Conservation (phyloP, 2,113 vertebrate species). For the Picathartes gymnocephalus region DNA sequence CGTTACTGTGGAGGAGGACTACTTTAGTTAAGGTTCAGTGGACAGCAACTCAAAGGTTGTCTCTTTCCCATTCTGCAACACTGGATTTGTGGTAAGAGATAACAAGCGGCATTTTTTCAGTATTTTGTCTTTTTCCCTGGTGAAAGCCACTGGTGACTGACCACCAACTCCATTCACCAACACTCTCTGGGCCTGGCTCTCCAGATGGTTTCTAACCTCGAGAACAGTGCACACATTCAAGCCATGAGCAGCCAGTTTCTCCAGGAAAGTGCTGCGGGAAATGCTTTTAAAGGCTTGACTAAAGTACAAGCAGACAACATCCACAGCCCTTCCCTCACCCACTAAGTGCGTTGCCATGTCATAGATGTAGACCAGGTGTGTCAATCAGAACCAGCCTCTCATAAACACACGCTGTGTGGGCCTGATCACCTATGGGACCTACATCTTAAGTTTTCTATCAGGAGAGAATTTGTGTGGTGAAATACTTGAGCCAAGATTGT, state of each 20-base stretch:
- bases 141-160: not conserved
- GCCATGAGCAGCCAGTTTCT: not conserved
- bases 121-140: not conserved
- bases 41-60: not conserved
- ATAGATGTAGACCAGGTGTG: not conserved
- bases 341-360: fast-evolving
- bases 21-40: not conserved
- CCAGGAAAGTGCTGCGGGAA: not conserved
- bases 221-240: not conserved
- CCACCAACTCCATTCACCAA: not conserved
- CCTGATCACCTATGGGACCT: not conserved
- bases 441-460: not conserved
- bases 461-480: not conserved
- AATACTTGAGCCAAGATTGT: not conserved
- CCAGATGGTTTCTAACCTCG: not conserved
- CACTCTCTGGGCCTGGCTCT: fast-evolving
- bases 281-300: not conserved
- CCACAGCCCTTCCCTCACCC: not conserved
- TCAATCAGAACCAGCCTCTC: not conserved
- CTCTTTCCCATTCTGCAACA: not conserved
- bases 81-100: not conserved
- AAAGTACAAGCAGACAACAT: not conserved
- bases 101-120: not conserved
- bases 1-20: not conserved
- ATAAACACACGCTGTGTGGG: not conserved